A percentile compares a stretch with the other conserved stretches of the same genome.
Evolutionary conservation across 2,113 vertebrate genomes (phyloP).

Genomic region (Hypomesus transpacificus): DNA sequence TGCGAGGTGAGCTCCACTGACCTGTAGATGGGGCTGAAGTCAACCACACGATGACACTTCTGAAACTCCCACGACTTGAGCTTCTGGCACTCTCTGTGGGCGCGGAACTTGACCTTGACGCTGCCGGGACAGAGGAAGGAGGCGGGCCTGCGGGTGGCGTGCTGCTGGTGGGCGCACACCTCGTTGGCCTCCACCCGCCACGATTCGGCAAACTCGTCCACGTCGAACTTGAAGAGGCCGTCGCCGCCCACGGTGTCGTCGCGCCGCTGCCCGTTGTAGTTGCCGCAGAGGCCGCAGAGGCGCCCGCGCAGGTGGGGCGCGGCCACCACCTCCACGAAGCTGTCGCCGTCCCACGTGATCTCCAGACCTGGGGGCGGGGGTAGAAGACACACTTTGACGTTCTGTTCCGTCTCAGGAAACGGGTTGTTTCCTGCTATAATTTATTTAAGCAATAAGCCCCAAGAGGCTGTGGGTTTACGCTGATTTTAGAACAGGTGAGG

Average conservation of each 20-base stretch:
- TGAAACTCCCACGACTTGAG: conserved; percentile 95
- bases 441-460: no score
- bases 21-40: conserved; percentile 89
- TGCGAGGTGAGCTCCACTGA: conserved; percentile 49
- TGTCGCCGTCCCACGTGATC: conserved; percentile 99
- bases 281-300: conserved; percentile 94
- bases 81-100: conserved; percentile 93
- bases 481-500: no score
- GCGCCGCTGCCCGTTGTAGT: conserved; percentile 95
- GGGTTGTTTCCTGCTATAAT: neutral
- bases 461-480: no score
- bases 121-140: conserved; percentile 86
- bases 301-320: conserved; percentile 87
- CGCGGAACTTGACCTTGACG: conserved; percentile 88
- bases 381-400: neutral
- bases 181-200: conserved; percentile 93
- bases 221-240: conserved; percentile 92
- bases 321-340: conserved; percentile 95
- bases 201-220: conserved; percentile 94
- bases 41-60: conserved; percentile 86
- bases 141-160: conserved; percentile 68
- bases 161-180: conserved; percentile 75
- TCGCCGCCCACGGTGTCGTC: conserved; percentile 93
- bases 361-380: conserved; percentile 78
- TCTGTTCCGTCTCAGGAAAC: neutral